Base-by-base conservation (phyloP, 1,140 invertebrate species). In the Pseudoatta argentina region DNA sequence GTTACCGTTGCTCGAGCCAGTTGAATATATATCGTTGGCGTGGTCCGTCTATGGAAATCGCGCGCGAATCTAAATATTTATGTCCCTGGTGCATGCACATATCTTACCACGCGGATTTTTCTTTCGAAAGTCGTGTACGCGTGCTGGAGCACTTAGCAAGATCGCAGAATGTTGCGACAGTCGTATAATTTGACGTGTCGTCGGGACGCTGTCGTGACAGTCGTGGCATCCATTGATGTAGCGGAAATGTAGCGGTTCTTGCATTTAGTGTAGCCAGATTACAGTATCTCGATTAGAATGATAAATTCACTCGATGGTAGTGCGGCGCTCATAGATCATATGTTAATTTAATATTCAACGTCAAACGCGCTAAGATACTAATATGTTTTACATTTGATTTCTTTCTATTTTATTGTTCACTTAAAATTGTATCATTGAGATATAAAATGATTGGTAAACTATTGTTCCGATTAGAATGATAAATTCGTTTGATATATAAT, bases 1-100 rank as follows among this genome's bases (percentile, higher is more conserved):
- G 73, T 61, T 61, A 27, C 73, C 73, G 34, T 21, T 6, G 59
- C 77, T 57, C 64, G 64, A 57, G 66, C 48, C 63, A 69, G 77
- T 69, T 69, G 78, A 73, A 83, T 83, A 83, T 82, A 82, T 83
- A 83, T 83, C 79, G 69, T 69, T 39, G 2, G 79, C 55, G 44
- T 72, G 79, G 79, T 83, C 79, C 79, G 79, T 83, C 79, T 83
- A 83, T 83, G 79, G 79, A 83, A 83, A 83, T 83, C 79, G 79
- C 55, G 79, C 14, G 79, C 69, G 69, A 83, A 83, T 83, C 79
- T 83, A 83, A 83, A 83, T 83, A 83, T 83, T 83, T 83, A 83
- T 83, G 69, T 51, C 44, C 79, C 10, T 39, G 69, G 24, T 83
- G 48, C 61, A 83, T 83, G 79, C 69, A 63, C 79, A 83, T 83